Conservation (phyloP, 1,140 invertebrate genomes). For the Drosophila erecta region DNA sequence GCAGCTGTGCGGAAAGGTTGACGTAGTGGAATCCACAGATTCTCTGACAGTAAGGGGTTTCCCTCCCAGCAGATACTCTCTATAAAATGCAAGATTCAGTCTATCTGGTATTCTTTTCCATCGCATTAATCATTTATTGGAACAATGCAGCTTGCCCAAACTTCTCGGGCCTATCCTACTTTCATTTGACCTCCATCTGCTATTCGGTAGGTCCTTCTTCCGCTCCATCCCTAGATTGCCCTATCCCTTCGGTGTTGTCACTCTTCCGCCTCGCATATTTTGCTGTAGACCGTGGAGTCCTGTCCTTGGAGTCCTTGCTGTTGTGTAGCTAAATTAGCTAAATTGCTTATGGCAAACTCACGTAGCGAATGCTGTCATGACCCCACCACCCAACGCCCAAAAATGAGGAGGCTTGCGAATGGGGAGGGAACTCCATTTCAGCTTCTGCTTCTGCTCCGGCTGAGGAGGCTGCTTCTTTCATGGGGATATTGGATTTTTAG, state of each 20-base stretch:
- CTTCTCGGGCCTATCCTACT: not conserved
- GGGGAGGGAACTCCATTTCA: conserved; percentile 17
- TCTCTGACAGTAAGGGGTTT: not conserved
- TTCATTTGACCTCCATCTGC: no score
- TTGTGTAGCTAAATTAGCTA: conserved; percentile 71
- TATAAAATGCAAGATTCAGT: not conserved
- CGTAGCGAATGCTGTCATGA: conserved; percentile 53
- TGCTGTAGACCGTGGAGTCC: conserved; percentile 48
- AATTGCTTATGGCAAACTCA: conserved; percentile 81
- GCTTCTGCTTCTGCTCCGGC: not conserved
- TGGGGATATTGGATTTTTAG: conserved; percentile 31
- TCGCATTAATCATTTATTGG: no score
- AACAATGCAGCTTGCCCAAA: no score
- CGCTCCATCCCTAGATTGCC: no score
- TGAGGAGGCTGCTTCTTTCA: conserved; percentile 15
- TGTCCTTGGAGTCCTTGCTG: conserved; percentile 18
- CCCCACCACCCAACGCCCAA: conserved; percentile 1
- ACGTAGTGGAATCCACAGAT: not conserved
- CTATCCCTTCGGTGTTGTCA: conserved; percentile 35
- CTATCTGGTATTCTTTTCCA: not conserved
- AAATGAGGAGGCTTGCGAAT: not conserved
- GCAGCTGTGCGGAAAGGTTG: not conserved
- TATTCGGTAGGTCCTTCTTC: no score
- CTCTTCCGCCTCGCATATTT: conserved; percentile 75
- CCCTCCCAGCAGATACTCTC: no score